Evolutionary conservation across 2,113 vertebrate species (phyloP).

Genomic region (Oxyura jamaicensis): DNA sequence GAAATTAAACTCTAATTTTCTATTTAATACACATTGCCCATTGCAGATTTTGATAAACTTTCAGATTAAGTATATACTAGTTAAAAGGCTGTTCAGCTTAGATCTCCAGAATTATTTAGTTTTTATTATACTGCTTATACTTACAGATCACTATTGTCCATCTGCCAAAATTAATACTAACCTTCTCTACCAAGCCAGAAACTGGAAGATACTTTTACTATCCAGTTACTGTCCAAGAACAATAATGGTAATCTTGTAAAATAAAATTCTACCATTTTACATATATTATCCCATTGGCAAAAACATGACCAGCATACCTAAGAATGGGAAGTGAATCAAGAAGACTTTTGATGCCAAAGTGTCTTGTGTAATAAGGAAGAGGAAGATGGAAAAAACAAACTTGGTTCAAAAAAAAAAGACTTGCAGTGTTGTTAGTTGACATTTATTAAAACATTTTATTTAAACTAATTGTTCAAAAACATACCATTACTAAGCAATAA

Average conservation of each 20-base stretch:
- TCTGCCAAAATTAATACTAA: conserved; percentile 22
- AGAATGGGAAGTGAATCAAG: neutral
- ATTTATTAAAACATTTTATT: neutral
- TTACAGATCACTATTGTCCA: neutral
- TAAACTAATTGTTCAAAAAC: neutral
- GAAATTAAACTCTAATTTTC: neutral
- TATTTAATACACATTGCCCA: neutral
- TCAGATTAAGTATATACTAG: neutral
- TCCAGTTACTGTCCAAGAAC: neutral
- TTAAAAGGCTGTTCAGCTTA: neutral
- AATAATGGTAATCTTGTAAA: neutral
- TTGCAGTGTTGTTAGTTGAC: neutral
- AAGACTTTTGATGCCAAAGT: neutral
- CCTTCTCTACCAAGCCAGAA: neutral
- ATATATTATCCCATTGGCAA: neutral
- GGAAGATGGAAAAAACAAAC: neutral
- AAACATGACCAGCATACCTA: neutral
- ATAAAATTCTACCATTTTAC: neutral
- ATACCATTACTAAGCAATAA: neutral
- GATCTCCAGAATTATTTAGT: neutral
- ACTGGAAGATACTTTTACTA: neutral
- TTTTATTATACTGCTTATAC: neutral
- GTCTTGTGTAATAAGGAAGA: neutral
- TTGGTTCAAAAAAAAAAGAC: neutral
- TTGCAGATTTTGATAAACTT: neutral